A percentile compares a stretch with the other conserved stretches of the same genome.
These are phyloP conservation scores for Hydractinia symbiolongicarpus DNA, from an alignment of 30 jellyfish, hydroid and myxozoan genomes.

Conservation along the genomic window DNA sequence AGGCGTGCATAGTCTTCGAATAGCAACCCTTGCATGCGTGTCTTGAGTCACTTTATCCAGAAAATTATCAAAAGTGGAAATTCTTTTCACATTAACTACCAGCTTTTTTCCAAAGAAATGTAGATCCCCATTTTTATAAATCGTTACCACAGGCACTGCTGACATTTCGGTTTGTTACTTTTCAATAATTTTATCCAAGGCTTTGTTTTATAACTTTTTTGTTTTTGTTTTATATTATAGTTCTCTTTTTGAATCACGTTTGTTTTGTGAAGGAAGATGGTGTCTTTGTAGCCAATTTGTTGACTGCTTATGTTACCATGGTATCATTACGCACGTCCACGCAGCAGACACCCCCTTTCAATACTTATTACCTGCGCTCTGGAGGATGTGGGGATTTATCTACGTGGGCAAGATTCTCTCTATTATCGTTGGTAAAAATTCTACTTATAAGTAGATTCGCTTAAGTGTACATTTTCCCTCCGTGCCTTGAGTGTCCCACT, in stretches of 20 bases:
- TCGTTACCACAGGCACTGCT: slow-evolving; percentile 68
- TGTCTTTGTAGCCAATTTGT: slow-evolving; percentile 12
- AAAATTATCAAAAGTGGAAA: slow-evolving; percentile 67
- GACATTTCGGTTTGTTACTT: not conserved
- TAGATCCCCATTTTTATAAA: slow-evolving; percentile 75
- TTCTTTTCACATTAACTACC: slow-evolving; percentile 69
- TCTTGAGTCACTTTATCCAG: slow-evolving; percentile 80
- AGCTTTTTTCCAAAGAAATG: slow-evolving; percentile 64
- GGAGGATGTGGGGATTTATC: not conserved
- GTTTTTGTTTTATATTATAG: not conserved
- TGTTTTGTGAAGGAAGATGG: not conserved
- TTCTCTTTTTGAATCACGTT: not conserved
- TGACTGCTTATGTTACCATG: slow-evolving; percentile 18
- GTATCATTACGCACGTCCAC: not conserved
- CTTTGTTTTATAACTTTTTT: not conserved
- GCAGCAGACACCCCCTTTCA: too few species aligned
- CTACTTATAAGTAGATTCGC: too few species aligned
- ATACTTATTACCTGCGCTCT: too few species aligned
- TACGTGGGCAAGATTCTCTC: too few species aligned
- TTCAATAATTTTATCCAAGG: not conserved
- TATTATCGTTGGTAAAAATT: too few species aligned
- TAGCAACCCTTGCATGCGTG: slow-evolving; percentile 68
- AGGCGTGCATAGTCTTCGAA: slow-evolving; percentile 80
- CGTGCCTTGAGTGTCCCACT: too few species aligned
- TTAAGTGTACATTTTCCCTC: too few species aligned